Base-by-base conservation (phyloP, 2,888 invertebrate genomes). In the Eristalis intricaria region DNA sequence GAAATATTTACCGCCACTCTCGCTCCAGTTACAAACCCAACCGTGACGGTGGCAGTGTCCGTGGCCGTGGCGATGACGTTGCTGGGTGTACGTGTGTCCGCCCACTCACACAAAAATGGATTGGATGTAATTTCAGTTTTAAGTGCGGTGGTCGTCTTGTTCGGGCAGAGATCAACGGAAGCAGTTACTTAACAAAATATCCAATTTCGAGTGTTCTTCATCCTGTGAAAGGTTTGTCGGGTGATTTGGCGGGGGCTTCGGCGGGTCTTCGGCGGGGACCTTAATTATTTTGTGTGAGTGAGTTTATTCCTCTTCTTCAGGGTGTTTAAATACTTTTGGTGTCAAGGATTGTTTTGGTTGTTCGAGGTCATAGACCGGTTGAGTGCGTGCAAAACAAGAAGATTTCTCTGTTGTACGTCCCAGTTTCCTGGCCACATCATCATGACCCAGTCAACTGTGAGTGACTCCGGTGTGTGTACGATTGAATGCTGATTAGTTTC, bases 1-100 rank as follows among this genome's bases (percentile, higher is more conserved):
- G 78, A 83, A 83, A 86, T 83, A 79, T 75, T 86, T 32, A 32
- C 32, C 4, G 7, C 26, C 26, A 78, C 65, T 70, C 86, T 83
- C n/a, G n/a, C 61, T 63, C 71, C 75, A 76, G 75, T 76, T 83
- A 58, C 50, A 77, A 32, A 10, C 26, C 26, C 2, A 26, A 60
- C 60, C 26, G 29, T n/a, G 13, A 4, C 26, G 1, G 23, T 43
- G 58, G 19, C 61, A 38, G 29, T 43, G 58, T 13, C 61, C 38
- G 29, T 40, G 61, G 35, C 11, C n/a, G 32, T 23, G 23, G 66
- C 5, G 38, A 19, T 38, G 77, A 56, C 38, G 58, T 58, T 64
- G 63, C 13, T n/a, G 35, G 35, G 19, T 66, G 8, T 38, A 71
- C 29, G 66, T 50, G 19, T n/a, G 50, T 4, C 19, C 70, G 32